These are phyloP conservation scores for Danio aesculapii DNA, from an alignment of 2,797 vertebrate genomes.

Conservation along the genomic window DNA sequence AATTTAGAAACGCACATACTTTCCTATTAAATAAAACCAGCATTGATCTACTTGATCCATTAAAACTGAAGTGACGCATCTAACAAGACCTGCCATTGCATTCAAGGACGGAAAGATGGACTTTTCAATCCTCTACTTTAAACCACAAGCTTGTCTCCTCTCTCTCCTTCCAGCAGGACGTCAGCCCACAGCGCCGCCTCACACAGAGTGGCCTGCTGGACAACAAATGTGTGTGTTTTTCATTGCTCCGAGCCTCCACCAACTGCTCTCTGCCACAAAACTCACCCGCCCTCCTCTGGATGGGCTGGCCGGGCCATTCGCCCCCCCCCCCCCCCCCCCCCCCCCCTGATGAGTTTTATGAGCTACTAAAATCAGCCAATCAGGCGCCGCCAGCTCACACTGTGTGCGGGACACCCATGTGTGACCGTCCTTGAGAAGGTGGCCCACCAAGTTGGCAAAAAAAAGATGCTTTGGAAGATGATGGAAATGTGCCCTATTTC, in stretches of 20 bases:
- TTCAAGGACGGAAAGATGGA: conserved; percentile 2
- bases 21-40: not conserved
- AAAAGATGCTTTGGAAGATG: conserved; percentile 19
- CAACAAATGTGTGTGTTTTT: conserved; percentile 97
- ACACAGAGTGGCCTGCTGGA: conserved; percentile 99
- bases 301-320: conserved; percentile 90
- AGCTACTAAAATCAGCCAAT: conserved; percentile 83
- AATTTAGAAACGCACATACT: not conserved
- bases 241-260: conserved; percentile 80
- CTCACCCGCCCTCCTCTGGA: conserved; percentile 79
- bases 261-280: conserved; percentile 49
- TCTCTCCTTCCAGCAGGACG: conserved; percentile 85
- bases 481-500: conserved; percentile 24
- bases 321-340: conserved; percentile 76
- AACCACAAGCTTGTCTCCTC: conserved; percentile 74
- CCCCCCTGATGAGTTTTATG: conserved; percentile 92
- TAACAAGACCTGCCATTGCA: not conserved
- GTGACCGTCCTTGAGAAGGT: conserved; percentile 74
- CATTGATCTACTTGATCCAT: not conserved
- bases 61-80: not conserved
- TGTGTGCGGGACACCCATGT: conserved; percentile 26
- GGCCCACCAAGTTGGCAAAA: conserved; percentile 40
- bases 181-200: conserved; percentile 97
- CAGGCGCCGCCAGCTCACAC: conserved; percentile 1
- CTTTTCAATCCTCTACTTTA: conserved; percentile 36